Percentiles rank a stretch among this genome's conserved stretches.
Conservation (phyloP, 2,797 vertebrate species). For the Eulemur albifrons region DNA sequence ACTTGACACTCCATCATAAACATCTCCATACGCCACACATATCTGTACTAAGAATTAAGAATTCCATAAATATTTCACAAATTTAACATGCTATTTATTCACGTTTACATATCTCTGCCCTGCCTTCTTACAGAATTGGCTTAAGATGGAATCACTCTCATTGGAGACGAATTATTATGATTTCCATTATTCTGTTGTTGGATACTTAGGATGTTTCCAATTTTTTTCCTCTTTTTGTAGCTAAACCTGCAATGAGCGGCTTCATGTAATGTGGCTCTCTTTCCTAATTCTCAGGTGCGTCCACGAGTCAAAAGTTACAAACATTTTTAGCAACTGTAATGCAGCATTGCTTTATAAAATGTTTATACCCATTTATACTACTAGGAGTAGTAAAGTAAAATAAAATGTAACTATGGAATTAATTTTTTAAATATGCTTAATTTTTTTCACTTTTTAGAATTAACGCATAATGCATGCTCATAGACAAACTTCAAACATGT, state of each 20-base stretch:
- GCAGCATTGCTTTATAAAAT: neutral
- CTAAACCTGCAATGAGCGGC: neutral
- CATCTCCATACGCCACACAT: neutral
- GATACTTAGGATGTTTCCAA: neutral
- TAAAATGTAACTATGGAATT: neutral
- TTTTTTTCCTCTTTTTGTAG: neutral
- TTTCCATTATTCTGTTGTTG: neutral
- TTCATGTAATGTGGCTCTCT: neutral
- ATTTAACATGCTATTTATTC: neutral
- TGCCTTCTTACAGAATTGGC: neutral
- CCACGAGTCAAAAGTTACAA: constrained; percentile 15
- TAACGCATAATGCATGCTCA: neutral
- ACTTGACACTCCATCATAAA: neutral
- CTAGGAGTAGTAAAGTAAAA: neutral
- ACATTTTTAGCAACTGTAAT: neutral
- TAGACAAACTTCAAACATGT: neutral
- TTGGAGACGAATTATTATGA: neutral
- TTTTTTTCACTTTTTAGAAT: neutral
- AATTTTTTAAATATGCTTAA: neutral
- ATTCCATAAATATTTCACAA: neutral
- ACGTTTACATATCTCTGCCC: neutral
- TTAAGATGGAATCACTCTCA: neutral
- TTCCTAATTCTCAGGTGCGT: neutral
- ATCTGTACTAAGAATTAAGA: neutral
- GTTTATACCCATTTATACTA: neutral